Conservation (phyloP, 1,140 invertebrate species). For the Heliothis virescens region DNA sequence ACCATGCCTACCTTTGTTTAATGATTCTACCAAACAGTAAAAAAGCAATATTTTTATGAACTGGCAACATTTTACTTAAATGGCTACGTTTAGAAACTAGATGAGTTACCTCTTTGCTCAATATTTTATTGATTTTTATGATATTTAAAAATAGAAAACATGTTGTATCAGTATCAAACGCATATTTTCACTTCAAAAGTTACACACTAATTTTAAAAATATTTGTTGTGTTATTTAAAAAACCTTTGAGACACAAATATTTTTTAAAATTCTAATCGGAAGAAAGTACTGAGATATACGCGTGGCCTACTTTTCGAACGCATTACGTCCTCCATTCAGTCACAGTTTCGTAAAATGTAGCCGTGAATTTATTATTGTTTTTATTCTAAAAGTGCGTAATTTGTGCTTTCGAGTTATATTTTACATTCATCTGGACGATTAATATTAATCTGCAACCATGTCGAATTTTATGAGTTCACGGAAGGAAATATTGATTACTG, state of each 20-base stretch:
- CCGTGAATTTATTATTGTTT: conserved; percentile 65
- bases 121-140: conserved; percentile 31
- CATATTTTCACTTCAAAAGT: conserved; percentile 26
- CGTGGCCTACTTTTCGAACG: conserved; percentile 57
- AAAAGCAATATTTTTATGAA: background rate
- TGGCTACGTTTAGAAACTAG: conserved; percentile 47
- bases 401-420: conserved; percentile 59
- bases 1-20: background rate
- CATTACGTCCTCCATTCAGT: conserved; percentile 61
- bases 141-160: conserved; percentile 48
- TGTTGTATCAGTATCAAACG: conserved; percentile 12
- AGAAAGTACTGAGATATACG: conserved; percentile 38
- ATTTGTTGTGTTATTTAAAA: conserved; percentile 38
- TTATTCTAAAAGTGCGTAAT: conserved; percentile 62
- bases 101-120: conserved; percentile 27
- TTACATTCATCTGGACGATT: conserved; percentile 48
- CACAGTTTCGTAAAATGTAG: conserved; percentile 67
- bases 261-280: conserved; percentile 38
- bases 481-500: conserved; percentile 88
- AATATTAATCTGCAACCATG: conserved; percentile 56
- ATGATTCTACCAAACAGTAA: conserved; percentile 26
- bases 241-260: conserved; percentile 23
- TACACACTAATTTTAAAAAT: conserved; percentile 40
- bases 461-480: conserved; percentile 57
- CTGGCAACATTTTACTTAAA: conserved; percentile 27